Evolutionary conservation across 2,113 vertebrate genomes (phyloP), one percentile per base, ranked within the genome.

Genomic region (Conger conger): DNA sequence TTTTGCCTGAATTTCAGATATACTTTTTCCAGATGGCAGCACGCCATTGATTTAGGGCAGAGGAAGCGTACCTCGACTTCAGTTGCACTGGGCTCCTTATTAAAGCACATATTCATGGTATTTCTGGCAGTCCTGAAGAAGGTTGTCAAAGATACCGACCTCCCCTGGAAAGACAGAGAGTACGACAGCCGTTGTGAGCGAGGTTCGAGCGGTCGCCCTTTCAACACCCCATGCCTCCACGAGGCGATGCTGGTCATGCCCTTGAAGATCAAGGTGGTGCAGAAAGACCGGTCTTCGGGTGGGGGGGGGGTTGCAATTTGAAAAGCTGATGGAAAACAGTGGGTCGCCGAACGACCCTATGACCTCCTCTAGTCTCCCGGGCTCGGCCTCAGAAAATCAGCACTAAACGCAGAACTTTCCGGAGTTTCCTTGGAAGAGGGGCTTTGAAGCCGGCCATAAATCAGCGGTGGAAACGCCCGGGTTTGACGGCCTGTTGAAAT

Each of bases 101-200:
- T 98, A 93, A 99, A 99, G 93, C 98, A 99, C 97, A 99, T 99
- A 90, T 96, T 98, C 97, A 99, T 98, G 91, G 98, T 97, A 90
- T 99, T 99, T 91, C 97, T 96, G 87, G 98, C 98, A 92, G 98
- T 99, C 94, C 98, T 96, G 94, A 99, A 99, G 94, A 99, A 99
- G 87, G 98, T 98, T 83, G 98, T 99, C 95, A 99, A 94, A 89
- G 98, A 99, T 94, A 99, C 97, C 33, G 98, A 99, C 93, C 97
- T 97, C 94, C 98, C 98, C 98, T 99, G 95, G 95, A 73, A 93
- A 95, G 88, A 85, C 76, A 91, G 88, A 27, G 86, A 53, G 83
- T 37, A 84, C 11, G 76, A 11, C 33, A 13, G 27, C 35, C 35
- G 76, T 3, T 35, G 33, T 38, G 23, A 63, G 53, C 40, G 53